Evolutionary conservation across 2,888 invertebrate genomes (phyloP).

Genomic region (Bugula neritina): DNA sequence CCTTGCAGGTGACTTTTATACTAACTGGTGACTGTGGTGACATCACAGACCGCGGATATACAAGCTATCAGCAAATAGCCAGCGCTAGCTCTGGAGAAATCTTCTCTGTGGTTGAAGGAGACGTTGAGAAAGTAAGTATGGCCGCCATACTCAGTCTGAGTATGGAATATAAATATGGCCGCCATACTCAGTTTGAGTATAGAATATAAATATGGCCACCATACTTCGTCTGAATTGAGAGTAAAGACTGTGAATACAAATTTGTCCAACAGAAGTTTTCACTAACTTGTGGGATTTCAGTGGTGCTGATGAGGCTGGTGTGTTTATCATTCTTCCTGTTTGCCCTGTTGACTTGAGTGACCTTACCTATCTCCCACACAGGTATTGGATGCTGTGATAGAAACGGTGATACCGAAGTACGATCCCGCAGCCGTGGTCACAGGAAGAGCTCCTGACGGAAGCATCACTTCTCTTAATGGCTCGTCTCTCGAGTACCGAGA

Average conservation of each 20-base stretch:
- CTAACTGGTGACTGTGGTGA: constrained; percentile 69
- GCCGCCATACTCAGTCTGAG: too few species aligned
- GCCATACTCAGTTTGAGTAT: too few species aligned
- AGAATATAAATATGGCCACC: too few species aligned
- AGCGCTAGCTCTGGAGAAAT: constrained; percentile 70
- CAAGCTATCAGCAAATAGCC: constrained; percentile 66
- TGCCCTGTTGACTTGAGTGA: too few species aligned
- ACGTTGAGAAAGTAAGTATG: constrained; percentile 63
- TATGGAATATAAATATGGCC: too few species aligned
- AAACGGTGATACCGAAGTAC: background rate
- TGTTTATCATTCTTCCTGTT: too few species aligned
- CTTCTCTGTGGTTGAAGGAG: constrained; percentile 65
- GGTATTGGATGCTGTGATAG: background rate
- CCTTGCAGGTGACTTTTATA: constrained; percentile 65
- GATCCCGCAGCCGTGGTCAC: background rate
- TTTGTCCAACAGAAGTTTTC: too few species aligned
- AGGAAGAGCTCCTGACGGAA: background rate
- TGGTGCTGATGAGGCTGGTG: too few species aligned
- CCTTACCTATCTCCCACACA: too few species aligned
- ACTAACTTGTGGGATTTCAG: too few species aligned
- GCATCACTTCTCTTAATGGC: background rate
- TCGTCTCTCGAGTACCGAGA: constrained; percentile 60
- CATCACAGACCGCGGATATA: constrained; percentile 61
- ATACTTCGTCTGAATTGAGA: too few species aligned
- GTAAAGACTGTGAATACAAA: too few species aligned